Percentiles rank a stretch among this genome's conserved stretches.
Evolutionary conservation across 2,888 invertebrate species (phyloP).

Genomic region (Uropetala carovei): DNA sequence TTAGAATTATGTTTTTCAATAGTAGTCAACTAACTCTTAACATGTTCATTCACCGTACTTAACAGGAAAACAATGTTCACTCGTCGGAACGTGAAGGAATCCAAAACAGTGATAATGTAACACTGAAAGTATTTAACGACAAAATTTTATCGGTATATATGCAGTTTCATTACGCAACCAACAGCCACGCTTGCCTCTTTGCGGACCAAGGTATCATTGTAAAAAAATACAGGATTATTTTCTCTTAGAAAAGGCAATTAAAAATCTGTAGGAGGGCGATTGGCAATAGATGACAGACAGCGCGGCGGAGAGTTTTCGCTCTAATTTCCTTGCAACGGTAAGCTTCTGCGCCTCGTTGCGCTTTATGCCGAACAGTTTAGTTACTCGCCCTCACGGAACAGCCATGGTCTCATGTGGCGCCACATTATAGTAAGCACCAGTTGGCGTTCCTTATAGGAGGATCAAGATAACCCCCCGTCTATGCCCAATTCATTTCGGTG

Average conservation of each 20-base stretch:
- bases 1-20: too few species aligned
- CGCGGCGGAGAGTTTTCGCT: conserved; percentile 23
- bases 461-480: not conserved
- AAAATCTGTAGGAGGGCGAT: not conserved
- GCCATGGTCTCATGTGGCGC: not conserved
- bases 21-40: too few species aligned
- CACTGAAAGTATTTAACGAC: too few species aligned
- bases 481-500: not conserved
- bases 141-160: too few species aligned
- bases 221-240: not conserved
- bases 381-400: not conserved
- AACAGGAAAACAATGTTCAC: too few species aligned
- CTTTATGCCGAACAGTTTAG: conserved; percentile 28
- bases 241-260: not conserved
- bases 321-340: conserved; percentile 55
- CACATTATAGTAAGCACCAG: not conserved
- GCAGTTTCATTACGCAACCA: too few species aligned
- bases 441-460: not conserved
- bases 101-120: too few species aligned
- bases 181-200: too few species aligned
- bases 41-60: too few species aligned
- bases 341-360: conserved; percentile 27
- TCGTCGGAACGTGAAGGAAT: too few species aligned
- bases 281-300: conserved; percentile 9
- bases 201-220: too few species aligned